These are phyloP conservation scores for Cliona cf. orientalis DNA, from an alignment of 37 sponge, comb jelly and placozoan genomes.

Conservation along the genomic window DNA sequence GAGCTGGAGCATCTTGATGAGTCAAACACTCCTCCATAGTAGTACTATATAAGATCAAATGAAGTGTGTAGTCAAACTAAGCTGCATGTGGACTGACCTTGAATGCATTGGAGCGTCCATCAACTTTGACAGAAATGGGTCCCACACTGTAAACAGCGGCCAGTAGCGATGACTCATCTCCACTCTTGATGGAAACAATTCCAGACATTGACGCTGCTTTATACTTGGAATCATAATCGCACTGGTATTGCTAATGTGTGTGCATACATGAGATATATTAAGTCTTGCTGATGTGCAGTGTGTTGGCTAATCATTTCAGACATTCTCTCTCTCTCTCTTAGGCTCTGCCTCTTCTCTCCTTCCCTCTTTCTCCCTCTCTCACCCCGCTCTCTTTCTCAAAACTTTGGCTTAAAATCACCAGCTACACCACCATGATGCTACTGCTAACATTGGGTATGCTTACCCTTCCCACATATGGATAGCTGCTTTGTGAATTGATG, in stretches of 20 bases:
- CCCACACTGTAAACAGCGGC: constrained; percentile 39
- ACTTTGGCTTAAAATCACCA: too few species aligned
- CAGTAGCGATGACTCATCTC: constrained; percentile 22
- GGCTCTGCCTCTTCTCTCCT: too few species aligned
- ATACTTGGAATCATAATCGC: constrained; percentile 11
- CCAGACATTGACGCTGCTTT: constrained; percentile 28
- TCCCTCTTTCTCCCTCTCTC: too few species aligned
- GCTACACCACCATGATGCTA: too few species aligned
- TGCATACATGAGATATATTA: neutral
- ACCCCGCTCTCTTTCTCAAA: too few species aligned
- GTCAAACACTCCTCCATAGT: constrained; percentile 55
- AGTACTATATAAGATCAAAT: constrained; percentile 23
- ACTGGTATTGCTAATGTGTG: constrained; percentile 24
- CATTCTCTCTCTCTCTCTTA: neutral
- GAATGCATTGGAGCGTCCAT: constrained; percentile 41
- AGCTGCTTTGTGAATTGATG: constrained; percentile 61
- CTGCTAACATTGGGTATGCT: constrained; percentile 2
- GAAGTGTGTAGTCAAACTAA: neutral
- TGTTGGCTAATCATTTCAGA: neutral
- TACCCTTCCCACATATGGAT: constrained; percentile 68
- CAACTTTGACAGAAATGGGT: constrained; percentile 46
- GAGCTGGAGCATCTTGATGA: constrained; percentile 55
- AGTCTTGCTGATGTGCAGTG: neutral
- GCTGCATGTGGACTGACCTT: neutral
- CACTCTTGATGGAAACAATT: constrained; percentile 16